Percentiles rank a stretch among this genome's conserved stretches.
These are phyloP conservation scores for Dendrolimus pini DNA, from an alignment of 2,888 invertebrate species.

Conservation along the genomic window DNA sequence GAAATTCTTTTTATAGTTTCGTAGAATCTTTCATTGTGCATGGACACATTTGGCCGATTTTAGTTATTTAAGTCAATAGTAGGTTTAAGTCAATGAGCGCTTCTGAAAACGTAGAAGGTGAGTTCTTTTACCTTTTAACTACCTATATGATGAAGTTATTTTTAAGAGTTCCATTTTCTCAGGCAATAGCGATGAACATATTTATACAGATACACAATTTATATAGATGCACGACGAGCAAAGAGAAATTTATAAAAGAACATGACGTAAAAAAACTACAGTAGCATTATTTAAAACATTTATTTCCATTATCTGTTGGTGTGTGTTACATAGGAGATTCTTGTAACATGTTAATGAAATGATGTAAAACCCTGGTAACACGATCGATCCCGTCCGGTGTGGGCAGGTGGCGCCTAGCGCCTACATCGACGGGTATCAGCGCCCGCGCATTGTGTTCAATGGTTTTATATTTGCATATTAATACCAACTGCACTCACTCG, in stretches of 20 bases:
- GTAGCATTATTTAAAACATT: constrained; percentile 14
- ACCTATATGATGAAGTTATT: no score
- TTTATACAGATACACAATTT: no score
- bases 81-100: no score
- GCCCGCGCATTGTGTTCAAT: constrained; percentile 7
- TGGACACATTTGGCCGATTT: no score
- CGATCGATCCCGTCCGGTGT: constrained; percentile 29
- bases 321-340: constrained; percentile 28
- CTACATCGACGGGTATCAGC: constrained; percentile 26
- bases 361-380: constrained; percentile 31
- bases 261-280: constrained; percentile 7
- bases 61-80: no score
- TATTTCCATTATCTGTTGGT: constrained; percentile 24
- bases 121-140: no score
- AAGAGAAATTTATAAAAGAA: not conserved
- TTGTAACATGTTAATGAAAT: constrained; percentile 41
- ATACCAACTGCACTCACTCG: not conserved
- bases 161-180: no score
- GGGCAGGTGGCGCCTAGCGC: constrained; percentile 54
- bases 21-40: no score
- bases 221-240: not conserved
- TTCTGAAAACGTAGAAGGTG: no score
- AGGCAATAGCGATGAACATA: no score
- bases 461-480: not conserved
- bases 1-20: no score